phyloP scores from a whole-genome alignment of 2,888 invertebrate genomes.

The Alloplasta piceator region DNA sequence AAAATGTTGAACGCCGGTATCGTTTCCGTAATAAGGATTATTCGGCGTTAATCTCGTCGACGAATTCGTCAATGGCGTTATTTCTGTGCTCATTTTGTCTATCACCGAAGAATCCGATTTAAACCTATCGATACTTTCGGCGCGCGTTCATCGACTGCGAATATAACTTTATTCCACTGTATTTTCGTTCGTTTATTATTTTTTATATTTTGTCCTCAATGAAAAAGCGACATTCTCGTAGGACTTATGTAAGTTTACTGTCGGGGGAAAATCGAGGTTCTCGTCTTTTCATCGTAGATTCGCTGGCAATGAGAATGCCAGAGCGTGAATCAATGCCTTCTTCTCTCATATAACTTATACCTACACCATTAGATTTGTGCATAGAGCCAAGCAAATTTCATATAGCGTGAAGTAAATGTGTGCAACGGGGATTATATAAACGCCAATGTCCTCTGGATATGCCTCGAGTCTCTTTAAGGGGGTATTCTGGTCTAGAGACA shows the following conservation, averaged over 20 bases:
- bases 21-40: conserved; percentile 69
- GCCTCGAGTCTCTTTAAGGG: not conserved
- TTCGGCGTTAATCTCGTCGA: conserved; percentile 48
- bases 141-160: not conserved
- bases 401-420: not conserved
- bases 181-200: no score
- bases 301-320: conserved; percentile 14
- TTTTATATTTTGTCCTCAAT: no score
- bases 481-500: no score
- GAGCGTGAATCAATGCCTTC: conserved; percentile 35
- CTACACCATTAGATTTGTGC: not conserved
- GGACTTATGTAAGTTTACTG: conserved; percentile 61
- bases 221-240: no score
- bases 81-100: conserved; percentile 70
- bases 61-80: conserved; percentile 69
- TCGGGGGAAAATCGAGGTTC: conserved; percentile 48
- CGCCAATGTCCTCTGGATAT: not conserved
- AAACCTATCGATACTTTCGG: conserved; percentile 20
- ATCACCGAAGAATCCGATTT: not conserved
- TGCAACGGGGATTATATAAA: not conserved
- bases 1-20: conserved; percentile 65
- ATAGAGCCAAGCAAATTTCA: not conserved
- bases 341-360: not conserved
- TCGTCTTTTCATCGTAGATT: conserved; percentile 35
- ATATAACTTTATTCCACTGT: no score